phyloP scores from a whole-genome alignment of 2,113 vertebrate genomes.

The Sturnira hondurensis region DNA sequence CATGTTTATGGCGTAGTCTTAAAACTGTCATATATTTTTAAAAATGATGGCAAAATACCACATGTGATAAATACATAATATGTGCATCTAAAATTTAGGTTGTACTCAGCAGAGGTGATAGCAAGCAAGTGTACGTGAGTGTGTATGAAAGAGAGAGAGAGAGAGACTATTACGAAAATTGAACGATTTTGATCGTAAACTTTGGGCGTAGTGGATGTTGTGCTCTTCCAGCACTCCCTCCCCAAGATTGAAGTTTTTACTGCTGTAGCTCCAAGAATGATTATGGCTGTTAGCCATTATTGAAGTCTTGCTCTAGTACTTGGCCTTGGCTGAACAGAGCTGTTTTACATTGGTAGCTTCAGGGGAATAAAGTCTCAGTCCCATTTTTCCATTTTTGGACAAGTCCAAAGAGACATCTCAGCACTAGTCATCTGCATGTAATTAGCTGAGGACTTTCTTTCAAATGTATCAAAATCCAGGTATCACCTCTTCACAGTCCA shows the following conservation, averaged over 20 bases:
- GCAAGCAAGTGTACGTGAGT: no score
- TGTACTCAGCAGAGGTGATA: neutral
- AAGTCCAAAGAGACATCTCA: neutral
- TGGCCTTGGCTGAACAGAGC: neutral
- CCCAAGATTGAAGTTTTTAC: neutral
- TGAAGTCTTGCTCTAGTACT: neutral
- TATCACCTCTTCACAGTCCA: neutral
- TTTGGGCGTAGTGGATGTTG: neutral
- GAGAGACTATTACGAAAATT: neutral
- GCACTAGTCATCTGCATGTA: no score
- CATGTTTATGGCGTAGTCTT: neutral
- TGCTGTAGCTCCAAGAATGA: neutral
- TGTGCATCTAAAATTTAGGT: neutral
- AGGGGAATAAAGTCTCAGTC: neutral
- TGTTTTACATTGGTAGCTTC: neutral
- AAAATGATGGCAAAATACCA: neutral
- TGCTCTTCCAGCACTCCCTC: neutral
- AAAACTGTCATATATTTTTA: neutral
- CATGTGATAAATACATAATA: neutral
- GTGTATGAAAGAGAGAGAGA: no score
- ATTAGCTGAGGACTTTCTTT: neutral
- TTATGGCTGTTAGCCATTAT: neutral
- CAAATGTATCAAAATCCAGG: neutral
- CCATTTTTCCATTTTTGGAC: neutral
- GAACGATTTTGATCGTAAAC: neutral